Evolutionary conservation across 2,888 invertebrate species (phyloP), one percentile per base, ranked within the genome.

Genomic region (Podotricha telesiphe): DNA sequence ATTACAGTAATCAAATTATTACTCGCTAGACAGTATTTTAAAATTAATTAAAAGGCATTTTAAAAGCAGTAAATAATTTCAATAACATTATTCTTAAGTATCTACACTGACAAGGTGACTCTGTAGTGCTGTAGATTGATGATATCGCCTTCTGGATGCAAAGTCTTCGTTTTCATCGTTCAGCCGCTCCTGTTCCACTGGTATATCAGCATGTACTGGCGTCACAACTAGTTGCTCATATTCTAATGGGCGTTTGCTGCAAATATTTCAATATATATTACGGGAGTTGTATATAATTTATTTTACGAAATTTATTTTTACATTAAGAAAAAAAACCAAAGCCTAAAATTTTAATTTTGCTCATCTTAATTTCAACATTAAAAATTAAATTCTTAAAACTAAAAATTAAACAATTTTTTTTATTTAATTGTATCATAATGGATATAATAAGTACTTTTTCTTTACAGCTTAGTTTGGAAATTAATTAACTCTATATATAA

Each of bases 131-230:
- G 97, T 95, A 40, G 97, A 97, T 86, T 98, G 98, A 91, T 99
- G 99, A 89, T 98, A 99, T 75, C 98, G 95, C 78, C 97, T 95
- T 75, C 99, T 94, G 68, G 96, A 96, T 11, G 98, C 96, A 89
- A 99, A 99, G 89, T 99, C 99, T 87, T 97, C 96, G 87, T 99
- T 99, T 82, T 98, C 98, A 82, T 99, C 98, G 76, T 98, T 99
- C 65, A 99, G 91, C 82, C 98, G 97, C 71, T 98, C 96, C 66
- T 97, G 96, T 75, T 96, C 95, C 45, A 98, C 94, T 75, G 96
- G 95, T 42, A 97, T 95, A 66, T 96, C 96, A 0, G 96, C 95
- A 86, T 96, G 96, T 13, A 96, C 95, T 0, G 97, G 97, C 8
- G 97, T 96, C 67, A 97, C 97, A 5, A 97, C 96, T 76, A 97